These are phyloP conservation scores for Phaetusa simplex DNA, from an alignment of 2,113 vertebrate genomes.

Conservation along the genomic window DNA sequence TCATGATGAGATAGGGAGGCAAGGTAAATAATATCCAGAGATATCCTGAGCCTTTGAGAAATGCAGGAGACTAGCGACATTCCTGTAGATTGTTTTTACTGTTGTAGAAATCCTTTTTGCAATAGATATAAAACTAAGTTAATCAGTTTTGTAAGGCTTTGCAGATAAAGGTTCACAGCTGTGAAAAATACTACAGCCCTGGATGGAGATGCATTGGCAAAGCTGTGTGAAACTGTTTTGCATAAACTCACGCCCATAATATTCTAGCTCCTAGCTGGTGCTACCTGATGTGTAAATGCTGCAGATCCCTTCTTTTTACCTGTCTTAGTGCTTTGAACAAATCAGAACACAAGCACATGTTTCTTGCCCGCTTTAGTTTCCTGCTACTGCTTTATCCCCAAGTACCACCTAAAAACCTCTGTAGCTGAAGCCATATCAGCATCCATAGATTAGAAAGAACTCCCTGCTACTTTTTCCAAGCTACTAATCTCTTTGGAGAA, in stretches of 20 bases:
- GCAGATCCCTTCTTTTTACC: neutral
- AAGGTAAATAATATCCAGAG: neutral
- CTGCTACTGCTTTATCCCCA: neutral
- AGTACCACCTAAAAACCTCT: neutral
- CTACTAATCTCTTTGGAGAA: neutral
- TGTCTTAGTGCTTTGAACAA: neutral
- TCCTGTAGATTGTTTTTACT: neutral
- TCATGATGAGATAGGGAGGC: neutral
- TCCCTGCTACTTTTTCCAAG: neutral
- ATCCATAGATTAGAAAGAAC: neutral
- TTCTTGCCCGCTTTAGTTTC: neutral
- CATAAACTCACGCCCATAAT: neutral
- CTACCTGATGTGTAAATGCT: neutral
- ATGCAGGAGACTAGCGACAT: neutral
- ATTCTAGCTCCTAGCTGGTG: neutral
- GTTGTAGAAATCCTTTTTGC: neutral
- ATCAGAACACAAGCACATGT: neutral
- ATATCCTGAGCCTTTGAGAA: neutral
- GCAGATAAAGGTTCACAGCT: neutral
- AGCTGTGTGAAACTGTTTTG: neutral
- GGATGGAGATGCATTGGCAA: neutral
- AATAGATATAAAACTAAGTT: neutral
- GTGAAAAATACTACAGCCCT: neutral
- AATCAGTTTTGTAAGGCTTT: neutral
- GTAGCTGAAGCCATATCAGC: neutral